Evolutionary conservation across 2,113 vertebrate species (phyloP), one percentile per base, ranked within the genome.

Genomic region (Felis chaus): DNA sequence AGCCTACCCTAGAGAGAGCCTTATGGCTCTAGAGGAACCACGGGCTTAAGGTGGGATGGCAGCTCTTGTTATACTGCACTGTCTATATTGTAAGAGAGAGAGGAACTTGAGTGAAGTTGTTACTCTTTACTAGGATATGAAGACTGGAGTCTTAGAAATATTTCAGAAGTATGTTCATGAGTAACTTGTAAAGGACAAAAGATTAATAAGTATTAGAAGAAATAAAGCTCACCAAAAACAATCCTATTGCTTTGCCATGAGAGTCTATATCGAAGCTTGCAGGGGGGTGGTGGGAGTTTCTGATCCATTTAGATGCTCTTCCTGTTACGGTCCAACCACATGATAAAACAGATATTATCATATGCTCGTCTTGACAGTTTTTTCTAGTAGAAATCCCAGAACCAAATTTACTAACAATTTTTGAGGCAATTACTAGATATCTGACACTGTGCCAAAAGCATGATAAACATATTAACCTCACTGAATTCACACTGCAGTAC

Each of bases 121-220:
- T 90, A 25, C 53, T 50, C 61, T 97, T 80, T 93, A 53, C 68
- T 48, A 65, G 84, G 81, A 82, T 65, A 31, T 82, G 14, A 84
- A 71, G 50, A 79, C 19, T 14, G 91, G 29, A 21, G 15, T 91
- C 82, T 89, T 84, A 50, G 45, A 86, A 93, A 41, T 68, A 92
- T 86, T 96, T 50, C 55, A 79, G 55, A 97, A 94, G 11, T 61
- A 50, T 61, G 33, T 15, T 80, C 29, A n/a, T 66, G 55, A 55
- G 18, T 71, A 27, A 13, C 87, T 94, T 90, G 68, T 48, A 65
- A 91, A 84, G 33, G 36, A 53, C 39, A 63, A 71, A 96, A 89
- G 45, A 57, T 78, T 61, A 82, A 96, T 97, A 73, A 57, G 14
- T 31, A 89, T 39, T 84, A 94, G 88, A n/a, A 85, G 89, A 87